Percentiles rank a stretch among this genome's conserved stretches.
Evolutionary conservation across 2,888 invertebrate species (phyloP).

Genomic region (Cerastis leucographa): DNA sequence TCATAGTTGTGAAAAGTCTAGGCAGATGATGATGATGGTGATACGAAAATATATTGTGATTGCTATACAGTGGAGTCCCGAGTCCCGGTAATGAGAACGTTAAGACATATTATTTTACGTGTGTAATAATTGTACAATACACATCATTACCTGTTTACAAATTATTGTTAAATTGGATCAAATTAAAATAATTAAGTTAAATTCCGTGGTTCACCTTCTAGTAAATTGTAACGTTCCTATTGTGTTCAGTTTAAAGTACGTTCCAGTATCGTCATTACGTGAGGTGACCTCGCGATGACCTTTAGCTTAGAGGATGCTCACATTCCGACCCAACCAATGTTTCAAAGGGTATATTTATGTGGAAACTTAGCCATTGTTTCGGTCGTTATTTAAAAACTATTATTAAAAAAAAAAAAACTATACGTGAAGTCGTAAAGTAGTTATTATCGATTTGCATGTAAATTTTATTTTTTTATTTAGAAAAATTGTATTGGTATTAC

Average conservation of each 20-base stretch:
- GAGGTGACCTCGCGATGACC: constrained; percentile 84
- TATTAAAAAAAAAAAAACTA: constrained; percentile 58
- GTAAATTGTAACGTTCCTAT: constrained; percentile 79
- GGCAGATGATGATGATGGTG: too few species aligned
- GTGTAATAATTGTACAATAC: constrained; percentile 3
- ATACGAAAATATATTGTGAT: not conserved
- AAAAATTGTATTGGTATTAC: not conserved
- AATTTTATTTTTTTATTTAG: not conserved
- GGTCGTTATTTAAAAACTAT: constrained; percentile 60
- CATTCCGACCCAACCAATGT: constrained; percentile 83
- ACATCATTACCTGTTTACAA: constrained; percentile 36
- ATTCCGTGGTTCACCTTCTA: constrained; percentile 78
- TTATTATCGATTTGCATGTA: constrained; percentile 35
- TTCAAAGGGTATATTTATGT: constrained; percentile 80
- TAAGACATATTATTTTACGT: not conserved
- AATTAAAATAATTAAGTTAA: constrained; percentile 61
- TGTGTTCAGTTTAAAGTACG: constrained; percentile 72
- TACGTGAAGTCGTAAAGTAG: constrained; percentile 5
- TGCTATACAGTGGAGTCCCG: not conserved
- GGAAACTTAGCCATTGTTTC: constrained; percentile 77
- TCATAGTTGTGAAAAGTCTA: too few species aligned
- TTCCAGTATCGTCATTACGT: constrained; percentile 72
- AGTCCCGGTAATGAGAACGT: not conserved
- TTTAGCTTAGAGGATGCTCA: constrained; percentile 85
- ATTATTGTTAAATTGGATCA: constrained; percentile 59